These are phyloP conservation scores for Helleia helle DNA, from an alignment of 2,888 invertebrate species.

Conservation along the genomic window DNA sequence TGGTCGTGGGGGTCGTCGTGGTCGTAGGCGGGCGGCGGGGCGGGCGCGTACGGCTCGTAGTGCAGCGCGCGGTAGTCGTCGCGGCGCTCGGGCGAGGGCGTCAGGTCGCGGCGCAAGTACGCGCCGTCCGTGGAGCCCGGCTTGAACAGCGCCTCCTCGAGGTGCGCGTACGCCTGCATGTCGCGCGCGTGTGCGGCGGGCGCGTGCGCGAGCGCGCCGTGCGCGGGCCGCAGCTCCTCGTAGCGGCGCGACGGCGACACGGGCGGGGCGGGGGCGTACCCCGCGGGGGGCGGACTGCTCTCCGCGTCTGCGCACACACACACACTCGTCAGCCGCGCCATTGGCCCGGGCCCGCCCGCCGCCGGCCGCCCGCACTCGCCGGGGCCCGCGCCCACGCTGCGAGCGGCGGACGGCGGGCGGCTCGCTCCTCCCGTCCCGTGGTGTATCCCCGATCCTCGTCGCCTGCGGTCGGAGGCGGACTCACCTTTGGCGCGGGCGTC, in stretches of 20 bases:
- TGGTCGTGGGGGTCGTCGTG: no score
- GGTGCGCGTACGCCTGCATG: constrained; percentile 61
- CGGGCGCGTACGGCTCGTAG: constrained; percentile 54
- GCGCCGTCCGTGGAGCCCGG: constrained; percentile 43
- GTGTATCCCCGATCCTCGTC: no score
- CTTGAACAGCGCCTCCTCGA: constrained; percentile 28
- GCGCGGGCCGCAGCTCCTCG: constrained; percentile 62
- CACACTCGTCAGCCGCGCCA: constrained; percentile 23
- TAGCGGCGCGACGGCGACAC: constrained; percentile 64
- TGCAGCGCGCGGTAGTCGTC: constrained; percentile 48
- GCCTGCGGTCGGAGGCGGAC: no score
- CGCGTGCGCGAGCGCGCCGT: constrained; percentile 29
- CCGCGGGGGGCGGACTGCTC: constrained; percentile 55
- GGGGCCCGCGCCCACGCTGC: constrained; percentile 50
- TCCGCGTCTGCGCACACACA: constrained; percentile 22
- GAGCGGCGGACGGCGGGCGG: constrained; percentile 28
- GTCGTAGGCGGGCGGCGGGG: constrained; percentile 40
- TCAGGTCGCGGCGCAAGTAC: constrained; percentile 50
- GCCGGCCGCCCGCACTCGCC: constrained; percentile 24
- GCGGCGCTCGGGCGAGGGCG: constrained; percentile 48
- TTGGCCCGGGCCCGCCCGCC: constrained; percentile 25
- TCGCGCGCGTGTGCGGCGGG: constrained; percentile 37
- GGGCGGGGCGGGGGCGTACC: constrained; percentile 60
- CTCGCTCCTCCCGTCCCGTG: constrained; percentile 6
- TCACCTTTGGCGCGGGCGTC: constrained; percentile 51